Conservation (phyloP, 1,140 invertebrate genomes). For the Scaptodrosophila lebanonensis region DNA sequence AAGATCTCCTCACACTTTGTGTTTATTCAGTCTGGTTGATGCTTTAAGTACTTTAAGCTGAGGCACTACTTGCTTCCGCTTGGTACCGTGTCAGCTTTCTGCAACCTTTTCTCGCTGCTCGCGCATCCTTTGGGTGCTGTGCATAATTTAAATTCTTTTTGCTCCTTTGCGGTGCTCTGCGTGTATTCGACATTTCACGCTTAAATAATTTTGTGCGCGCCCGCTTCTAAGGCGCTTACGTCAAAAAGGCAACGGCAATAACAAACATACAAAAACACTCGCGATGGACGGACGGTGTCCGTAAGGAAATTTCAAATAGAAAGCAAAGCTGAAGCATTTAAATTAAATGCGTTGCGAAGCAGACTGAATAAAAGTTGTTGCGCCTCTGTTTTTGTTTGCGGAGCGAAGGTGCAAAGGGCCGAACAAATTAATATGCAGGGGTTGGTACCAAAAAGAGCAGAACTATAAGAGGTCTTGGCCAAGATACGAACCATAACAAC, state of each 20-base stretch:
- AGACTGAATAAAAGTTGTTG: neutral
- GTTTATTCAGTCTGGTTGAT: too few relatives aligned
- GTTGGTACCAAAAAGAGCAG: too few relatives aligned
- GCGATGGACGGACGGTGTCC: too few relatives aligned
- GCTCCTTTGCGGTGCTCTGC: neutral
- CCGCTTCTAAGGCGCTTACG: constrained; percentile 32
- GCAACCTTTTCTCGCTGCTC: neutral
- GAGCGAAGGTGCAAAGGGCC: too few relatives aligned
- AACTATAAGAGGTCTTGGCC: too few relatives aligned
- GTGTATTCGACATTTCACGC: constrained; percentile 28
- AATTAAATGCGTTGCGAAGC: constrained; percentile 20
- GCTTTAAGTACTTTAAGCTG: too few relatives aligned
- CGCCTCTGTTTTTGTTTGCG: too few relatives aligned
- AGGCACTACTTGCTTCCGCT: neutral
- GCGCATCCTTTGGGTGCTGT: constrained; percentile 30
- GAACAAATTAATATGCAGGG: too few relatives aligned
- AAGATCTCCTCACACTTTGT: too few relatives aligned
- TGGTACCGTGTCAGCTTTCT: neutral
- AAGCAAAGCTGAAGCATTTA: constrained; percentile 12
- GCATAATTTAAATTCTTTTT: constrained; percentile 40
- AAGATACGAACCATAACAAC: too few relatives aligned
- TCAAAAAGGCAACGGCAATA: constrained; percentile 12
- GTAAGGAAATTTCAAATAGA: too few relatives aligned
- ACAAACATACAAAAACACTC: too few relatives aligned
- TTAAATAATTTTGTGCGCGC: constrained; percentile 45